Base-by-base conservation (phyloP, 2,113 vertebrate genomes). In the Vireo altiloquus region DNA sequence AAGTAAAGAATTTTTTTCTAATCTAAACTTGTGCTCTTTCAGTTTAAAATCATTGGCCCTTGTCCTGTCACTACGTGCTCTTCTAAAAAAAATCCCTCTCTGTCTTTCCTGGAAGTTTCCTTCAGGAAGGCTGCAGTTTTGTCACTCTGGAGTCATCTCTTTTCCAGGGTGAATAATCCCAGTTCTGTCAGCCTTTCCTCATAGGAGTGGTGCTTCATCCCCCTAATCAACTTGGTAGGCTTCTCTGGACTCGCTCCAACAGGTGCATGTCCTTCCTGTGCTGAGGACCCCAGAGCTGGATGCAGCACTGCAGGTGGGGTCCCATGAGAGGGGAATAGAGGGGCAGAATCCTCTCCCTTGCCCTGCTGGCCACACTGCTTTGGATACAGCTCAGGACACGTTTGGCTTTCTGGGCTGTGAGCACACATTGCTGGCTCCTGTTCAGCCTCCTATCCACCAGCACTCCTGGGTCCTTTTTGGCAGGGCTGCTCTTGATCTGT, bases 131-230 rank as follows among this genome's bases (percentile, higher is more conserved):
- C 25, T 5, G 3, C 57, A 49, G 18, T 71, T 64, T 56, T 25
- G 35, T 71, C 65, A 40, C 17, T 35, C 30, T 23, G 10, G 25
- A 70, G n/a, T 47, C 1, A 1, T 71, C 35, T 56, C 24, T 64
- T 80, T 88, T 80, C 35, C 30, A 21, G 42, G 13, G 30, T 56
- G 35, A 40, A 49, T 31, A 64, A 56, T 64, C 30, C 16, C 11
- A 25, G 7, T n/a, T 47, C 65, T 30, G 3, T 35, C 57, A 64
- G 24, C 11, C 4, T 56, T 71, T 63, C 49, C 49, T 64, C 6
- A 0, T 7, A 56, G 56, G n/a, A 49, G 35, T 42, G 17, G 14
- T 56, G 0, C 0, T 56, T 1, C 21, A 42, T 80, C 42, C 3
- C 21, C 64, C 2, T 56, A 25, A 35, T 64, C 25, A 31, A 1